phyloP scores from a whole-genome alignment of 64 coral and sea anemone genomes.

The Cladopsammia gracilis region DNA sequence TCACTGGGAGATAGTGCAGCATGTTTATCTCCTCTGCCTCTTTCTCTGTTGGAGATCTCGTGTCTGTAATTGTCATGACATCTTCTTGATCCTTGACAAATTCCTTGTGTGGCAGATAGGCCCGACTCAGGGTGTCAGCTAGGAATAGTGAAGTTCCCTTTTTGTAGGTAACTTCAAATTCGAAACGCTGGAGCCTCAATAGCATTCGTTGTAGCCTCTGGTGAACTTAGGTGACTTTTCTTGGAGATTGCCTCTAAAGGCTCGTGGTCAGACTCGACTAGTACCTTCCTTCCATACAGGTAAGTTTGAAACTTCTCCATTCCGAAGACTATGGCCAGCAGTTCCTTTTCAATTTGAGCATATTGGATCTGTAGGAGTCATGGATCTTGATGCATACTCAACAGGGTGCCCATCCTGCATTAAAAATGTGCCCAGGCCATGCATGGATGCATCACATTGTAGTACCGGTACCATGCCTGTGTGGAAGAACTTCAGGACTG shows the following conservation, averaged over 20 bases:
- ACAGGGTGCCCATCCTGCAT: slow-evolving; percentile 37
- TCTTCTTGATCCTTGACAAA: too few species aligned
- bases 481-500: slow-evolving; percentile 7
- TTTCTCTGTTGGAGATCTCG: too few species aligned
- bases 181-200: too few species aligned
- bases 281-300: background rate
- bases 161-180: too few species aligned
- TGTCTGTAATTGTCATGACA: too few species aligned
- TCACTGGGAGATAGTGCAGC: too few species aligned
- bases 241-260: slow-evolving; percentile 18
- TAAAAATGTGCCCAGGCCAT: slow-evolving; percentile 1
- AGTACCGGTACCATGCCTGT: background rate
- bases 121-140: too few species aligned
- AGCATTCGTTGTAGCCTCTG: too few species aligned
- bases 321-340: slow-evolving; percentile 22
- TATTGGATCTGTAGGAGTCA: slow-evolving; percentile 16
- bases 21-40: background rate
- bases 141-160: too few species aligned
- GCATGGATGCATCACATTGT: slow-evolving; percentile 17
- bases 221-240: slow-evolving; percentile 23
- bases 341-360: background rate
- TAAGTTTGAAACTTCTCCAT: slow-evolving; percentile 2
- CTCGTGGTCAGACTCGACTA: slow-evolving; percentile 27
- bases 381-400: slow-evolving; percentile 3
- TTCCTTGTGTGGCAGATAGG: too few species aligned